These are phyloP conservation scores for Creontiades dilutus DNA, from an alignment of 2,888 invertebrate species.

Conservation along the genomic window DNA sequence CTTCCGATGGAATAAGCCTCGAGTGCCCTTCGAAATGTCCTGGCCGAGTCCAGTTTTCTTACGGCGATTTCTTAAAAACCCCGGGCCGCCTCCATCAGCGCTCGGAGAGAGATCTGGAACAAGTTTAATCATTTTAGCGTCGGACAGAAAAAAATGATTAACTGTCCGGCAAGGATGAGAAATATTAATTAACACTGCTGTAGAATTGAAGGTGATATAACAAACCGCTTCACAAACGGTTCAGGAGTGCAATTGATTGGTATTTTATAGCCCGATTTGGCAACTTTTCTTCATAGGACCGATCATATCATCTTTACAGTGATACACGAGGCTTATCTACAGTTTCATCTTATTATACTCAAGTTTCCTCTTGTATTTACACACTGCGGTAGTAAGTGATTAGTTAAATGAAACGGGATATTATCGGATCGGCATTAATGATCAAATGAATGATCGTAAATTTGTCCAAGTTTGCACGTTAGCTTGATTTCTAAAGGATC, in stretches of 20 bases:
- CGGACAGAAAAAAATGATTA: neutral
- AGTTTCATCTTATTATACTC: too few relatives aligned
- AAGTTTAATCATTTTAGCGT: neutral
- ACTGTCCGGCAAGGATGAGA: conserved; percentile 7
- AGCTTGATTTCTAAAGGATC: too few relatives aligned
- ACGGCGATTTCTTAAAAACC: neutral
- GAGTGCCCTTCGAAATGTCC: neutral
- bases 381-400: too few relatives aligned
- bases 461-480: too few relatives aligned
- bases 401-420: too few relatives aligned
- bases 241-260: neutral
- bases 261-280: neutral
- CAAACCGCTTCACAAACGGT: neutral
- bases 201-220: neutral
- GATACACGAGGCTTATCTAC: too few relatives aligned
- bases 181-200: conserved; percentile 4
- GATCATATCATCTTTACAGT: too few relatives aligned
- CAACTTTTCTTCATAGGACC: too few relatives aligned
- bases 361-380: too few relatives aligned
- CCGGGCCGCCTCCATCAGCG: neutral
- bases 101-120: neutral
- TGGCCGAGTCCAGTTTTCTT: neutral
- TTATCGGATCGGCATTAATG: too few relatives aligned
- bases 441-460: too few relatives aligned
- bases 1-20: conserved; percentile 1